Base-by-base conservation (phyloP, 2,797 vertebrate species). In the Myiotriccus ornatus region DNA sequence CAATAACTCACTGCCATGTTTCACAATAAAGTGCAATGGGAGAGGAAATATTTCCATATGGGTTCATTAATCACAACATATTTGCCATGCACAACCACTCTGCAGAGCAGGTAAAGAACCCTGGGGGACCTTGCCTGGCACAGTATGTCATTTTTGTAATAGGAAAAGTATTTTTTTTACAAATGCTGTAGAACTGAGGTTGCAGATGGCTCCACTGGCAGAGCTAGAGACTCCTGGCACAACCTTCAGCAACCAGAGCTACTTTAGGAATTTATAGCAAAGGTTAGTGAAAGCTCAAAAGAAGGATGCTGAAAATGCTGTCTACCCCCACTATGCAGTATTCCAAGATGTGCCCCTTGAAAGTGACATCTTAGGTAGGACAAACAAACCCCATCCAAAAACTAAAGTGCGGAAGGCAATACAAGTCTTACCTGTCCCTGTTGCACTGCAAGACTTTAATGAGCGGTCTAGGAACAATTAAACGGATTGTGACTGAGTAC, bases 41-140 rank as follows among this genome's bases (percentile, higher is more conserved):
- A 95, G 82, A 91, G 87, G 94, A 96, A 93, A 95, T 96, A 94
- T 96, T 95, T 96, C 95, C 89, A 91, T 96, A 86, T 2, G 47
- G 83, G 73, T 92, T 94, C 94, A 96, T 96, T 96, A 97, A 97
- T 96, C 95, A 96, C 93, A 92, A 77, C 56, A 44, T 73, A 84
- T 92, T 95, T 97, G 81, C 84, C 88, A 94, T 70, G 94, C 92
- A 93, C 88, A 95, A 13, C 90, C 86, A 89, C 88, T 90, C 89
- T 75, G 63, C 83, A 69, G 76, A 95, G 83, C 89, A 96, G 79
- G 89, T 95, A 89, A 22, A 91, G 85, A 94, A 91, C 89, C 92
- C 91, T 85, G 56, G 46, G 93, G 95, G 63, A 91, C 6, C 13
- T 76, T 82, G 84, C 89, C 79, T 93, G 76, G 84, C 94, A 75